Percentiles rank a stretch among this genome's conserved stretches.
These are phyloP conservation scores for Neolamprologus kungweensis DNA, from an alignment of 2,113 vertebrate species.

Conservation along the genomic window DNA sequence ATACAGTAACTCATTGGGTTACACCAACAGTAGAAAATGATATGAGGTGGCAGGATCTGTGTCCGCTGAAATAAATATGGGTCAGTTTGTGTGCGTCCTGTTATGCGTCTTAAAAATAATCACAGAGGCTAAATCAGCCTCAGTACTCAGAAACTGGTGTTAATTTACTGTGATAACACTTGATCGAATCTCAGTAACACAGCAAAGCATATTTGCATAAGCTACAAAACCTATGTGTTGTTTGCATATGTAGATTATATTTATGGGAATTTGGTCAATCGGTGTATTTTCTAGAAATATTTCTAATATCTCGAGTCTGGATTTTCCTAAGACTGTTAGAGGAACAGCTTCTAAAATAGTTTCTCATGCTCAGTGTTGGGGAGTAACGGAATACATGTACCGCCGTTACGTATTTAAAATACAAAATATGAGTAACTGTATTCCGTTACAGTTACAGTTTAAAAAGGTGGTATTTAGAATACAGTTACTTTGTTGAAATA, in stretches of 20 bases:
- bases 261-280: not conserved
- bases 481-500: too few relatives aligned
- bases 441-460: too few relatives aligned
- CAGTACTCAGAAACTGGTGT: not conserved
- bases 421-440: too few relatives aligned
- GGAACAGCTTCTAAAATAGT: not conserved
- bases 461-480: too few relatives aligned
- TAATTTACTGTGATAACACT: not conserved
- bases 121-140: not conserved
- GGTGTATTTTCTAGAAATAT: not conserved
- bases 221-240: accelerated
- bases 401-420: too few relatives aligned
- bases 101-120: not conserved
- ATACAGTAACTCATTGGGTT: not conserved
- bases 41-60: not conserved
- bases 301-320: not conserved
- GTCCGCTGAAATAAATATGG: not conserved
- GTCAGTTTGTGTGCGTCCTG: not conserved
- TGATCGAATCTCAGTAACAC: not conserved
- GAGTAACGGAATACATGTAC: too few relatives aligned
- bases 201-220: not conserved
- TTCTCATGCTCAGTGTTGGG: not conserved
- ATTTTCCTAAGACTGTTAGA: not conserved
- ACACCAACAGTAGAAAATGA: not conserved
- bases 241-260: not conserved